Evolutionary conservation across 1,140 invertebrate species (phyloP).

Genomic region (Alviniconcha marisindica): DNA sequence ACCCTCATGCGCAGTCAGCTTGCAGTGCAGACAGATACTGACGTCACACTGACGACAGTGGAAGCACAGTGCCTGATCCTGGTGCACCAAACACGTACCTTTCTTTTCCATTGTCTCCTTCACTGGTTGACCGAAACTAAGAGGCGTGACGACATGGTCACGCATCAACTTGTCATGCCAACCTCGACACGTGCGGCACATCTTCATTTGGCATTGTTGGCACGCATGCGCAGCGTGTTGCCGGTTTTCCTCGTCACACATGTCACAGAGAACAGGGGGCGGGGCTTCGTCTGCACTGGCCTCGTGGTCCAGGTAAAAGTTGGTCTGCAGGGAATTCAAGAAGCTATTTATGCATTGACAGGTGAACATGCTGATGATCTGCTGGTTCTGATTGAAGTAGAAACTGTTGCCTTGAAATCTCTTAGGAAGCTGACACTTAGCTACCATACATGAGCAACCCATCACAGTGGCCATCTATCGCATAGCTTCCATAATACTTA

Average conservation of each 20-base stretch:
- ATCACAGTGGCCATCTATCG: no score
- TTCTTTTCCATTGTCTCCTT: background rate
- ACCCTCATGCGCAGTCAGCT: slow-evolving; percentile 27
- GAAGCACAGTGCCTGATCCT: slow-evolving; percentile 21
- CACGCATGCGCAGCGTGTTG: slow-evolving; percentile 16
- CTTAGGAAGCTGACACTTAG: no score
- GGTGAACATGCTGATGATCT: no score
- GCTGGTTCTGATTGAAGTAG: no score
- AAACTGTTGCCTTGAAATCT: no score
- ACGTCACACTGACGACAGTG: slow-evolving; percentile 33
- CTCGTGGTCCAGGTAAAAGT: slow-evolving; percentile 22
- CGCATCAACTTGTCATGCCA: background rate
- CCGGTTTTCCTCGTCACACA: slow-evolving; percentile 12
- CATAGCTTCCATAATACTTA: no score
- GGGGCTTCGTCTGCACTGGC: background rate
- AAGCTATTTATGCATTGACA: background rate
- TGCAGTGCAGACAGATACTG: slow-evolving; percentile 34
- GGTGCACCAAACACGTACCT: slow-evolving; percentile 8
- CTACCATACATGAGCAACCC: no score
- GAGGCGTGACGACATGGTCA: slow-evolving; percentile 13
- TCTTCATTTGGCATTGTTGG: background rate
- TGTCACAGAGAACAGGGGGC: slow-evolving; percentile 23
- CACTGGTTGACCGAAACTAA: background rate
- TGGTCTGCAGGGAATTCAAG: background rate
- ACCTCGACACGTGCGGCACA: slow-evolving; percentile 25